Evolutionary conservation across 2,797 vertebrate genomes (phyloP), one percentile per base, ranked within the genome.

Genomic region (Scarus forsteni): DNA sequence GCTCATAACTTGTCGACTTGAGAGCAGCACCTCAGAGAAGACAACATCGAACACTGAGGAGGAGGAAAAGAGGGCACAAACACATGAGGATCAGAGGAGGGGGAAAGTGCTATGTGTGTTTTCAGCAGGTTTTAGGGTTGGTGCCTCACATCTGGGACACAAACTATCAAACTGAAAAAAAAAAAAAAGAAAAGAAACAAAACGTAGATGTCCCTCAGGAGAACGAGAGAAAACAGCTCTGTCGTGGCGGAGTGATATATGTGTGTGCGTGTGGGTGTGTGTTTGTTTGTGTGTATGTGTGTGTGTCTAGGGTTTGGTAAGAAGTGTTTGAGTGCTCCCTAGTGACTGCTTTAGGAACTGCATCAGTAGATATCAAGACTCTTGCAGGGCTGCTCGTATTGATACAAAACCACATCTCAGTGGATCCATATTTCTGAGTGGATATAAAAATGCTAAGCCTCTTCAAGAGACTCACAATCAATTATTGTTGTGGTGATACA

Each of bases 121-220:
- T 55, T 76, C 59, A 74, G 65, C 56, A 88, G 79, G 48, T 51
- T 85, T 84, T 73, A 0, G 67, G 61, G 54, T 70, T 85, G 81
- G 84, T 86, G 77, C 86, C 75, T 81, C 76, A 92, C 90, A 92
- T 93, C 92, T 93, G 92, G 87, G 73, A 81, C 80, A 76, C 87
- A 88, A 90, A 74, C 74, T 87, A 89, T 92, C 85, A 81, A 79
- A 85, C n/a, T n/a, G n/a, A 77, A 88, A 73, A 84, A 82, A 86
- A 83, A 89, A 79, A 77, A 83, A 88, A 40, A 43, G 57, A 73
- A 66, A 62, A 34, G 59, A 66, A 49, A 42, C 49, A 27, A 51
- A 60, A 70, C 44, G 38, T 77, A 87, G 77, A 90, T 90, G 71
- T 88, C 83, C 81, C 88, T 49, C 61, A 89, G 80, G 92, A 90